phyloP scores from a whole-genome alignment of 2,888 invertebrate species.

The Brassicogethes aeneus region DNA sequence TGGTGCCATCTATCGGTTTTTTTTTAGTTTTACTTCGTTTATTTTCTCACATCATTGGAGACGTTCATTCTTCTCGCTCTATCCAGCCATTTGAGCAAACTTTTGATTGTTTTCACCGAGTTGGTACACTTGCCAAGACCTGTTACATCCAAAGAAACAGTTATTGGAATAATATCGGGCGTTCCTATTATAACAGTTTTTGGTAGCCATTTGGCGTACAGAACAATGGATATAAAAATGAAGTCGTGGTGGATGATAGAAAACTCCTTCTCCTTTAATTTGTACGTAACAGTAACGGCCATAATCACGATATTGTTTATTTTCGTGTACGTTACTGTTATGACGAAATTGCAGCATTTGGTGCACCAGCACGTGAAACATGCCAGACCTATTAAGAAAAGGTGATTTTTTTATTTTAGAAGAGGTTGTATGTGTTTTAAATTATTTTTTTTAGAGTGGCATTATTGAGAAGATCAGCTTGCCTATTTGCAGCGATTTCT shows the following conservation, averaged over 20 bases:
- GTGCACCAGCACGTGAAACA: conserved; percentile 54
- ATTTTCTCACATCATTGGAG: conserved; percentile 53
- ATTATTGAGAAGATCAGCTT: conserved; percentile 51
- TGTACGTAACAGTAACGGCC: conserved; percentile 59
- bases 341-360: conserved; percentile 50
- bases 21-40: conserved; percentile 51
- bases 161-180: conserved; percentile 56
- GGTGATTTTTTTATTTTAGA: too few species aligned
- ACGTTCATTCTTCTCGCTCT: conserved; percentile 57
- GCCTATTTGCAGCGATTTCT: conserved; percentile 50
- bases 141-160: conserved; percentile 51
- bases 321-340: conserved; percentile 58
- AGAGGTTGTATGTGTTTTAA: conserved; percentile 1
- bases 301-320: conserved; percentile 60
- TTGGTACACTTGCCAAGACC: conserved; percentile 49
- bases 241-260: conserved; percentile 58
- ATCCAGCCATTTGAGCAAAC: conserved; percentile 63
- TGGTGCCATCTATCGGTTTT: too few species aligned
- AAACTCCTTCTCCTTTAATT: conserved; percentile 50
- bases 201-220: conserved; percentile 58
- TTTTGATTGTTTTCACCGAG: conserved; percentile 61
- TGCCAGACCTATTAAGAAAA: conserved; percentile 46
- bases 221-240: conserved; percentile 48
- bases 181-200: conserved; percentile 59
- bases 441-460: conserved; percentile 46